Base-by-base conservation (phyloP, 1,140 invertebrate genomes). In the Drosophila ohnishii region DNA sequence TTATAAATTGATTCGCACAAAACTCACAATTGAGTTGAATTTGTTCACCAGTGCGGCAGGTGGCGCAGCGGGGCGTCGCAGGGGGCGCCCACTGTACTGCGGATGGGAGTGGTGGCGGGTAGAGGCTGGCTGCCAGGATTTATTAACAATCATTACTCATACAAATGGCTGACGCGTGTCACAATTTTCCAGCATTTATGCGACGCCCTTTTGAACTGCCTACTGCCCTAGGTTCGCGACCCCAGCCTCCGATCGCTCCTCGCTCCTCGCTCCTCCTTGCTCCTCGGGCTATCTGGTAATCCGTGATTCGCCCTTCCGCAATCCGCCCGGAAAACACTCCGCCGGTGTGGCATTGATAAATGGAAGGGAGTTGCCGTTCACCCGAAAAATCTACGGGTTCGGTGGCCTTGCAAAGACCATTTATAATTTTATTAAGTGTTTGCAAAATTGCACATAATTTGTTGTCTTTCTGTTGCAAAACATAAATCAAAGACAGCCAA, bases 391-490 rank as follows among this genome's bases (percentile, higher is more conserved):
- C 60, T 55, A 64, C 62, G 72, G 67, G 47, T 62, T 74, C 80
- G 75, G 34, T 79, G 76, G 78, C 67, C 80, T 62, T 87, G 80
- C 80, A 80, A 85, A 88, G 78, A 89, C 80, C 84, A 88, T 88
- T 88, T 88, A 88, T 88, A 88, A 88, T 88, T 88, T 88, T 88
- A 88, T 88, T 88, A 89, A 88, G 84, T 88, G 84, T 89, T 88
- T 85, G 66, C 85, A 75, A 89, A 88, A 88, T 88, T 89, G 85
- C 84, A 85, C 84, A 88, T 88, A 88, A 89, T 88, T 88, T 88
- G 85, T 88, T 88, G 85, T 88, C 80, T 88, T 78, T 88, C 62
- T 80, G 63, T 70, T 72, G 76, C 55, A 60, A 63, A 72, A 71
- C 62, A 84, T 86, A 88, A 88, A 87, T 84, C 84, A 87, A 71